phyloP scores from a whole-genome alignment of 2,888 invertebrate species.

The Latrodectus hesperus region DNA sequence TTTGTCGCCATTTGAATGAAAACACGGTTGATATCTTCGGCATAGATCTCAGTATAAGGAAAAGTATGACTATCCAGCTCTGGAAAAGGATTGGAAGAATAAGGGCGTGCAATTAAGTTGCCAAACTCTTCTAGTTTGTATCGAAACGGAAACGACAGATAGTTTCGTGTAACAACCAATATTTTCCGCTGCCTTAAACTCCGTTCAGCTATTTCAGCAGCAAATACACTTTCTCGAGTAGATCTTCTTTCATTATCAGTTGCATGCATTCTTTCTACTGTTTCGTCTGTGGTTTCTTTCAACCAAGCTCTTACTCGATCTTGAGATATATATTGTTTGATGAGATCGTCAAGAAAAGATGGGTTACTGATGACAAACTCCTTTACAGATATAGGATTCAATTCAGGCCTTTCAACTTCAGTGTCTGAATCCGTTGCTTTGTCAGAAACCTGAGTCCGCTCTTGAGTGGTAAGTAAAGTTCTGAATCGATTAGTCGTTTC shows the following conservation, averaged over 20 bases:
- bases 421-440: background rate
- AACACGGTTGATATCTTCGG: conserved; percentile 30
- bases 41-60: conserved; percentile 33
- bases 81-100: background rate
- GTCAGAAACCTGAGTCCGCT: background rate
- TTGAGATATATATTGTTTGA: conserved; percentile 26
- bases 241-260: background rate
- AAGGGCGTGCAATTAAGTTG: conserved; percentile 11
- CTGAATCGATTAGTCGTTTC: conserved; percentile 22
- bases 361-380: conserved; percentile 41
- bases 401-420: background rate
- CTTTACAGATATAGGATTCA: background rate
- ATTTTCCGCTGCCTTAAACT: conserved; percentile 17
- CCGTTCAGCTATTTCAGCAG: conserved; percentile 15
- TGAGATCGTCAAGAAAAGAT: conserved; percentile 46
- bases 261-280: background rate
- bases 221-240: background rate
- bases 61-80: conserved; percentile 39
- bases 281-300: conserved; percentile 7
- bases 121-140: conserved; percentile 18
- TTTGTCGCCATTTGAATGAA: conserved; percentile 32
- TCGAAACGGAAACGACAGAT: conserved; percentile 5
- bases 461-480: background rate
- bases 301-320: conserved; percentile 57
- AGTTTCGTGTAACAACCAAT: conserved; percentile 24